Evolutionary conservation across 2,888 invertebrate genomes (phyloP), one percentile per base, ranked within the genome.

Genomic region (Drosophila tanythrix): DNA sequence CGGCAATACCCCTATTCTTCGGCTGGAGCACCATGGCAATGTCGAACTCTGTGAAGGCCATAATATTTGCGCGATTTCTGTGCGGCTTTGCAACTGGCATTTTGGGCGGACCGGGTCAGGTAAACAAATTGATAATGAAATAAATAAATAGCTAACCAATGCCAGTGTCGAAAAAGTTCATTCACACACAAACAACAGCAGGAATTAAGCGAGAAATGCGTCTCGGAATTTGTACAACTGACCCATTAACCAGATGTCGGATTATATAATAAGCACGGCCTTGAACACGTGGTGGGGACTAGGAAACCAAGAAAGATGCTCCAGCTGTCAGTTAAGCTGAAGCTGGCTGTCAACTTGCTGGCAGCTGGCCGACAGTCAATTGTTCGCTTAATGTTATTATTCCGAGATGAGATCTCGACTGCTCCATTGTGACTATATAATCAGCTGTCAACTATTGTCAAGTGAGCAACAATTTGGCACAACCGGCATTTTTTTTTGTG

Each of bases 31-130:
- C 95, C 38, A 94, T 96, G 71, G 95, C 95, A 11, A 94, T 95
- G 56, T 94, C 94, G 78, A 94, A 90, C 75, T 94, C 93, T 88
- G 95, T 96, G 88, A 93, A 94, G 0, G 87, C 94, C 52, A 91
- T 97, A 51, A 93, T 97, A 48, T 91, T 94, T 0, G 97, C 96
- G 3, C 94, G 97, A 80, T 92, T 96, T 29, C 93, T 96, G 11
- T 96, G 96, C 73, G 97, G 96, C 33, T 94, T 96, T 77, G 95
- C 96, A 0, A 96, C 96, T 0, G 97, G 97, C 69, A 93, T 96
- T 68, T 94, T 96, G 88, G 96, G 96, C 2, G 96, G 96, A 57
- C 96, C 96, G 5, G 95, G 95, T 50, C 96, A 96, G 95, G 96
- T 96, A 93, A 93, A 57, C 13, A 29, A 38, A 10, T 13, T 8